Conservation (phyloP, 2,113 vertebrate species). For the Lanius collurio region DNA sequence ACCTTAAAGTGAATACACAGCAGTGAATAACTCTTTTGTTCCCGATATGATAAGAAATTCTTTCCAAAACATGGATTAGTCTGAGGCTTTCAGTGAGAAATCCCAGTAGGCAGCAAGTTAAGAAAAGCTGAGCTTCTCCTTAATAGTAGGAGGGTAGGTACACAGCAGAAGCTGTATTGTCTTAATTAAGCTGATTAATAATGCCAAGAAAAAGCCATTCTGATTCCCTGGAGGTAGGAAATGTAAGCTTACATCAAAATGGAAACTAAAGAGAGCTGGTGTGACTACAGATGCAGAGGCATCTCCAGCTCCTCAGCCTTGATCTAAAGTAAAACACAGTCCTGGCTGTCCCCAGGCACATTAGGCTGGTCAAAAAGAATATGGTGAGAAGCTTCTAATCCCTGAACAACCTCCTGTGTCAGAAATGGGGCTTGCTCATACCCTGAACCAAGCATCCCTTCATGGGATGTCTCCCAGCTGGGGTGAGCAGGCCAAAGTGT, state of each 20-base stretch:
- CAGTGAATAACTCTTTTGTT: not conserved
- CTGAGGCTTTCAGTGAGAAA: not conserved
- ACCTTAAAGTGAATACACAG: not conserved
- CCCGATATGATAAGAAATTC: not conserved
- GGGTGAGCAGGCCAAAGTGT: not conserved
- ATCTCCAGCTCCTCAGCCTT: not conserved
- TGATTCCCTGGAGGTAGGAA: not conserved
- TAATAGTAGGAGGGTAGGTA: not conserved
- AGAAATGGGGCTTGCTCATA: not conserved
- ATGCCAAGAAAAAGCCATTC: not conserved
- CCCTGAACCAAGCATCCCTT: not conserved
- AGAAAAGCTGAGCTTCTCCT: not conserved
- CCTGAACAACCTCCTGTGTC: not conserved
- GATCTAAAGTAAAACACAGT: not conserved
- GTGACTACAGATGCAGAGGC: not conserved
- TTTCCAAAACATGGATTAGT: not conserved
- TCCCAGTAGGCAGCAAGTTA: not conserved
- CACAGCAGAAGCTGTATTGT: not conserved
- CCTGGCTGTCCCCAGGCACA: not conserved
- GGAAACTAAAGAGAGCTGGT: not conserved
- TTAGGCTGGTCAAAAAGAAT: not conserved
- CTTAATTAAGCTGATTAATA: not conserved
- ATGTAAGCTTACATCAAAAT: not conserved
- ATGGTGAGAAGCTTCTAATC: not conserved
- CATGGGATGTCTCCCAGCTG: not conserved